Evolutionary conservation across 1,140 invertebrate species (phyloP), one percentile per base, ranked within the genome.

Genomic region (Laodelphax striatellus): DNA sequence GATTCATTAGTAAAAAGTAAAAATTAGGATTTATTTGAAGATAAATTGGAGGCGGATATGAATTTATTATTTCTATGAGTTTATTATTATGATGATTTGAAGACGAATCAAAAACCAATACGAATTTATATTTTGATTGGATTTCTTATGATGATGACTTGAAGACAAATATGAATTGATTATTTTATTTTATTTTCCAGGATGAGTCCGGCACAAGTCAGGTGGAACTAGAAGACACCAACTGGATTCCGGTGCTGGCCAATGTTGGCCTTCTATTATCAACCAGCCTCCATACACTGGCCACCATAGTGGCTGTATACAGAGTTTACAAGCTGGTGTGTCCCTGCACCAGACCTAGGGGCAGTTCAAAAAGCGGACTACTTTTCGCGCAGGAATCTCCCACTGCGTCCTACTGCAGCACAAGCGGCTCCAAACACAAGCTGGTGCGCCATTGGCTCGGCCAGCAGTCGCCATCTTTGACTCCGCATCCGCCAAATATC

Each of bases 201-300:
- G 31, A 60, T 46, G 53, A 50, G 8, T 46, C 54, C 10, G 58
- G 58, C 21, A 55, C 54, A 58, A 55, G 52, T 3, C 24, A 61
- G 9, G 63, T 57, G 11, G 57, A 64, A 21, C 31, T 59, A 9
- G 42, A 53, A 34, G 58, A 55, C 56, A 67, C 60, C 3, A 71
- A 71, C 19, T 80, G 79, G 75, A 73, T 75, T 6, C 77, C 76
- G 0, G 75, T 81, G 22, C 65, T 80, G 5, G 71, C 77, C 5
- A 81, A 81, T 67, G 71, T 78, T 24, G 78, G 75, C 0, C 65
- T 82, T n/a, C 73, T 82, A 10, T 71, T 80, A 56, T 72, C 77
- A 4, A 74, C 78, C 0, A 69, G 70, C 5, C 64, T 77, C 4
- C 76, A 82, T 67, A 80, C 77, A 66, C 68, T 77, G 4, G 76